phyloP scores from a whole-genome alignment of 2,113 vertebrate species.

The Pipra filicauda region DNA sequence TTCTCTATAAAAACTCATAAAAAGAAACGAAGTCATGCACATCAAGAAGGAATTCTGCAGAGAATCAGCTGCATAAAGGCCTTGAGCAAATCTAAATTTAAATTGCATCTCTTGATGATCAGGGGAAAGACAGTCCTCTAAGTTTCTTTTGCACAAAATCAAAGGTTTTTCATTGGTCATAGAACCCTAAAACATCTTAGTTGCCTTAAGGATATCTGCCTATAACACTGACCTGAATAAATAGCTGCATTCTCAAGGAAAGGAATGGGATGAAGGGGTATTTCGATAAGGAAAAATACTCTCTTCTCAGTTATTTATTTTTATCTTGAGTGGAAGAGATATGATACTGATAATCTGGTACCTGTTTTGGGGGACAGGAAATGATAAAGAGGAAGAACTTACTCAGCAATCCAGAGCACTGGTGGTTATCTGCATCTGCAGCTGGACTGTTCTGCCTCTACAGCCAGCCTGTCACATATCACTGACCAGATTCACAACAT shows the following conservation, averaged over 20 bases:
- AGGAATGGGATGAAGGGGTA: not conserved
- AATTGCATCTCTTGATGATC: not conserved
- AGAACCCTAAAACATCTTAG: not conserved
- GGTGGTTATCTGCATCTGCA: not conserved
- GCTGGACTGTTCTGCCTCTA: not conserved
- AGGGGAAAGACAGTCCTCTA: not conserved
- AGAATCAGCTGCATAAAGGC: not conserved
- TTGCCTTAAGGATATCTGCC: not conserved
- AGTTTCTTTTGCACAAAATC: not conserved
- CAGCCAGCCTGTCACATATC: not conserved
- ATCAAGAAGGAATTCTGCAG: not conserved
- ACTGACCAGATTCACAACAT: not conserved
- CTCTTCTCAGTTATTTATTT: not conserved
- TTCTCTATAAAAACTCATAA: not conserved
- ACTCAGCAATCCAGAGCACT: not conserved
- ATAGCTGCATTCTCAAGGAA: not conserved
- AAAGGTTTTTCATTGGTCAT: not conserved
- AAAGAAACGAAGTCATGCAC: not conserved
- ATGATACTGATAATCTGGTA: not conserved
- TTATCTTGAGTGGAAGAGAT: accelerated
- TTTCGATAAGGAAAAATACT: not conserved
- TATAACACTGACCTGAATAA: not conserved
- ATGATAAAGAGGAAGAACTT: not conserved
- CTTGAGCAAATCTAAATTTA: not conserved
- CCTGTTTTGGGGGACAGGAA: not conserved